Evolutionary conservation across 2,113 vertebrate species (phyloP).

Genomic region (Pygoscelis antarcticus): DNA sequence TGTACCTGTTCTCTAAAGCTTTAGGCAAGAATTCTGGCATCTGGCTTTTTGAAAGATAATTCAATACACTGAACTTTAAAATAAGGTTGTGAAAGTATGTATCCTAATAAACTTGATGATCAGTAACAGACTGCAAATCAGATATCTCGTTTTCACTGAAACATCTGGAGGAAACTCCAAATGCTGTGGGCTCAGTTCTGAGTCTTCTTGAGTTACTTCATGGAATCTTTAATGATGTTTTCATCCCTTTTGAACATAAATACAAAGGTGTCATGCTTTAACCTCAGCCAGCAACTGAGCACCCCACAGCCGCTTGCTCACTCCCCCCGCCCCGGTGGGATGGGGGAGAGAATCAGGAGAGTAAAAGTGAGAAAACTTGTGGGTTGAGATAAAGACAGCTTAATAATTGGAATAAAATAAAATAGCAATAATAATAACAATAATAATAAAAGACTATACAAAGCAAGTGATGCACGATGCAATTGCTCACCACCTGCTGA

Average conservation of each 20-base stretch:
- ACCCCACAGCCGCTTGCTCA: no score
- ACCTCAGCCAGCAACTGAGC: no score
- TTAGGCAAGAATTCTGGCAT: neutral
- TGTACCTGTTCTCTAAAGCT: neutral
- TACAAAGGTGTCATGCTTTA: neutral
- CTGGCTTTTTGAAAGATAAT: neutral
- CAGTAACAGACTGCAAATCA: neutral
- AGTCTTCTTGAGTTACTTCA: neutral
- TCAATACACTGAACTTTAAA: neutral
- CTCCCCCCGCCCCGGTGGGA: no score
- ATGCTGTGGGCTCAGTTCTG: neutral
- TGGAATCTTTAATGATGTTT: neutral
- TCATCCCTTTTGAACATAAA: neutral
- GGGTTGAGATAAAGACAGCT: no score
- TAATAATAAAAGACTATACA: no score
- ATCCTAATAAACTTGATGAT: neutral
- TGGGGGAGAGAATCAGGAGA: no score
- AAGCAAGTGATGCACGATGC: no score
- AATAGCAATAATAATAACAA: no score
- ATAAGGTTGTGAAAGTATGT: neutral
- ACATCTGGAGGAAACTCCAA: neutral
- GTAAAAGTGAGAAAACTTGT: no score
- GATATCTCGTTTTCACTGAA: neutral
- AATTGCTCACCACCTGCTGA: no score
- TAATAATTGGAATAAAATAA: no score